Percentiles rank a stretch among this genome's conserved stretches.
Evolutionary conservation across 53 echinoderm and acorn worm genomes (phyloP).

Genomic region (Temnopleurus reevesii): DNA sequence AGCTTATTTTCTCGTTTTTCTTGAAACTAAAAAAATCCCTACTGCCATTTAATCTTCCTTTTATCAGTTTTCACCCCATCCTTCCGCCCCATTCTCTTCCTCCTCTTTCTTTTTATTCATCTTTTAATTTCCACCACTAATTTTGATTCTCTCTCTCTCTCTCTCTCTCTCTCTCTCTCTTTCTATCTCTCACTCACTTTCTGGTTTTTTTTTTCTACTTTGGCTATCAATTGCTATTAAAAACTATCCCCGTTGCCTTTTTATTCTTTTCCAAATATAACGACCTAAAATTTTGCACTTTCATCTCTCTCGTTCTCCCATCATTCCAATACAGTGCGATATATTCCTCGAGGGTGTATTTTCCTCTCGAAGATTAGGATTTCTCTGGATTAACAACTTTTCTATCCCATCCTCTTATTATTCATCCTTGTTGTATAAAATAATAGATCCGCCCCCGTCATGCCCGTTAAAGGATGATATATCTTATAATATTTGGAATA

Average conservation of each 20-base stretch:
- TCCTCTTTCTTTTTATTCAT: too few relatives aligned
- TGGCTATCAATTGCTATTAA: not conserved
- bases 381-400: not conserved
- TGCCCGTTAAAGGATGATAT: not conserved
- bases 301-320: not conserved
- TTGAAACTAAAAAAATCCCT: too few relatives aligned
- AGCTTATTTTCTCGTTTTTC: too few relatives aligned
- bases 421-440: constrained; percentile 2
- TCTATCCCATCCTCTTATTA: not conserved
- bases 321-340: not conserved
- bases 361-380: not conserved
- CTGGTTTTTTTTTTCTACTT: not conserved
- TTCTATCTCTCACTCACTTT: not conserved
- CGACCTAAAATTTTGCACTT: not conserved
- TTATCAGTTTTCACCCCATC: too few relatives aligned
- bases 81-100: too few relatives aligned
- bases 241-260: not conserved
- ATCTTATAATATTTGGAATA: not conserved
- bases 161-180: not conserved
- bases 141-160: not conserved
- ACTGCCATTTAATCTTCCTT: too few relatives aligned
- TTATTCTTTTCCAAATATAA: not conserved
- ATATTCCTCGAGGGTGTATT: not conserved
- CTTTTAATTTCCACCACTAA: too few relatives aligned
- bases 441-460: not conserved